Conservation (phyloP, 2,888 invertebrate species). For the Hydroisotoma schaefferi region DNA sequence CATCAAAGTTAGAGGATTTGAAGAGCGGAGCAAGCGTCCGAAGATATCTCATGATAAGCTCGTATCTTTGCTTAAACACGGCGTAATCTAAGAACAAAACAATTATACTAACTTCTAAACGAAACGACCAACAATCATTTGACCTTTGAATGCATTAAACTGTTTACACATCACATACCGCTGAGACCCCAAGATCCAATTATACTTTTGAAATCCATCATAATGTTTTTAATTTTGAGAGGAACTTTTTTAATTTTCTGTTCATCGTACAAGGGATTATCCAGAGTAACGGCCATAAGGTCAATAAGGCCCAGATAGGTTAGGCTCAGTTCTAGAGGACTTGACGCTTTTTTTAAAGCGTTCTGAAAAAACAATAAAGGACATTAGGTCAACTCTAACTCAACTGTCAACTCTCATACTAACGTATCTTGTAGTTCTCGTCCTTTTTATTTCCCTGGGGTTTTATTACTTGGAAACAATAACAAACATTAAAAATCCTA, state of each 20-base stretch:
- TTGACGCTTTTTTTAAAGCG: slow-evolving; percentile 26
- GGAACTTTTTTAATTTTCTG: slow-evolving; percentile 24
- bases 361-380: slow-evolving; percentile 27
- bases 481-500: neutral
- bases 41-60: slow-evolving; percentile 30
- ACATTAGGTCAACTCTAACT: too few species aligned
- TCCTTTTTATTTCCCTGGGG: neutral
- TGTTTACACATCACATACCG: slow-evolving; percentile 34
- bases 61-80: slow-evolving; percentile 4
- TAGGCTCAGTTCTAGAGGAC: slow-evolving; percentile 31
- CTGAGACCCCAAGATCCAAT: slow-evolving; percentile 36
- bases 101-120: too few species aligned
- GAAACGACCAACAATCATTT: neutral
- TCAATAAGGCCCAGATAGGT: slow-evolving; percentile 38
- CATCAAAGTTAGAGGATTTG: slow-evolving; percentile 22
- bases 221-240: slow-evolving; percentile 28
- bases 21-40: slow-evolving; percentile 26
- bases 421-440: too few species aligned
- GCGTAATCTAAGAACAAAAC: slow-evolving; percentile 3
- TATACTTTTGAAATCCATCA: slow-evolving; percentile 40
- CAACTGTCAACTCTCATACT: too few species aligned
- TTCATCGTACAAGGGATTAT: slow-evolving; percentile 42
- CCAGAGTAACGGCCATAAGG: slow-evolving; percentile 30
- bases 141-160: too few species aligned
- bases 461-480: too few species aligned